Conservation (phyloP, 2,888 invertebrate genomes). For the Campoplex nolae region DNA sequence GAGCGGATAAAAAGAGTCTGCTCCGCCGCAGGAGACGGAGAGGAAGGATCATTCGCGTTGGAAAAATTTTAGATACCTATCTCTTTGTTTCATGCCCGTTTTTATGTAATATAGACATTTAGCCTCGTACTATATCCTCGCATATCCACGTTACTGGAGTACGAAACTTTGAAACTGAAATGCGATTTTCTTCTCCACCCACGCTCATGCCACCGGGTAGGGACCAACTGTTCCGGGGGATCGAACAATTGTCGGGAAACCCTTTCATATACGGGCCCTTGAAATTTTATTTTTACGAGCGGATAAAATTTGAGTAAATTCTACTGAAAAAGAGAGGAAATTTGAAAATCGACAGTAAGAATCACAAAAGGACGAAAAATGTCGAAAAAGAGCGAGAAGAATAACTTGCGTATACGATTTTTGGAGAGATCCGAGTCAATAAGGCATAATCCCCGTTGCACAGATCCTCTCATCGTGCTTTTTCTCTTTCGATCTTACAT, state of each 20-base stretch:
- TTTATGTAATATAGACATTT: neutral
- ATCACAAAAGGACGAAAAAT: neutral
- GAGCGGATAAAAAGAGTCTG: neutral
- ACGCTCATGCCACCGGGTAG: neutral
- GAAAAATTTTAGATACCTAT: conserved; percentile 32
- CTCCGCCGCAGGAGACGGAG: neutral
- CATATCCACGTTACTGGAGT: neutral
- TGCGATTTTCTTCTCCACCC: neutral
- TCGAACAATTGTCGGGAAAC: neutral
- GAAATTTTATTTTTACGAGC: neutral
- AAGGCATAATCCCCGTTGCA: too few species aligned
- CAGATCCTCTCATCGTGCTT: too few species aligned
- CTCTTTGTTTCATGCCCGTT: neutral
- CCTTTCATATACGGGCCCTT: neutral
- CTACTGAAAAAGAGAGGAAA: neutral
- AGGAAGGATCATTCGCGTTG: conserved; percentile 30
- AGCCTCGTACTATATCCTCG: neutral
- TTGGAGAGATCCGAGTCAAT: too few species aligned
- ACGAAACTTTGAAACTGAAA: neutral
- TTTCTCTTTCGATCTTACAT: neutral
- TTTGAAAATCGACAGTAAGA: neutral
- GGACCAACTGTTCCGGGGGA: neutral
- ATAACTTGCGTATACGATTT: too few species aligned
- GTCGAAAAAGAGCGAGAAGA: neutral
- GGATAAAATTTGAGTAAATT: neutral